Percentiles rank a stretch among this genome's conserved stretches.
These are phyloP conservation scores for Dicyrtoma fusca DNA, from an alignment of 2,888 invertebrate genomes.

Conservation along the genomic window DNA sequence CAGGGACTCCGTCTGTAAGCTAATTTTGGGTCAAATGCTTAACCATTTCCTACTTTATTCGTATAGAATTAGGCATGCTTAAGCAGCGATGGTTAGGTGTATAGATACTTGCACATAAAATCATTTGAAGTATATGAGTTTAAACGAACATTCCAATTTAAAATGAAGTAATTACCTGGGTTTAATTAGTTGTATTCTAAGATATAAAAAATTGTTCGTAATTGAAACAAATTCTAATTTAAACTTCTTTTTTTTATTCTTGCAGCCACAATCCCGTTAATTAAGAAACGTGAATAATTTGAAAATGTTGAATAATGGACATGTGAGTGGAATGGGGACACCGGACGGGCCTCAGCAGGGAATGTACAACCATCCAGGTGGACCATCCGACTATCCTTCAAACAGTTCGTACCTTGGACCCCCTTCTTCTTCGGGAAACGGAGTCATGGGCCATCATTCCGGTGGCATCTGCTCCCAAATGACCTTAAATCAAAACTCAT, in stretches of 20 bases:
- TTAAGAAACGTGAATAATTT: slow-evolving; percentile 8
- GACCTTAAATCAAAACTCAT: slow-evolving; percentile 53
- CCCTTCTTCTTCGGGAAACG: slow-evolving; percentile 45
- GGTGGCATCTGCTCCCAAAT: slow-evolving; percentile 56
- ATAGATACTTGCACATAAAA: no score
- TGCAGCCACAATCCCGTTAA: slow-evolving; percentile 12
- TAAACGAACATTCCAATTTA: no score
- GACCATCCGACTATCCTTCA: slow-evolving; percentile 31
- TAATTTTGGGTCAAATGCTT: no score
- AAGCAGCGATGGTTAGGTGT: no score
- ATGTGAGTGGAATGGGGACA: slow-evolving; percentile 51
- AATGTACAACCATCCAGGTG: slow-evolving; percentile 48
- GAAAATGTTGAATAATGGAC: slow-evolving; percentile 56
- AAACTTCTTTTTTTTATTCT: background rate
- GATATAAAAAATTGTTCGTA: no score
- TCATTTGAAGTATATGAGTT: no score
- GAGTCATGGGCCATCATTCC: slow-evolving; percentile 52
- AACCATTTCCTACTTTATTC: no score
- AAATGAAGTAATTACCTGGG: no score
- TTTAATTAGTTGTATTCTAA: no score
- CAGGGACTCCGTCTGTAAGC: no score
- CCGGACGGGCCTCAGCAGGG: slow-evolving; percentile 49
- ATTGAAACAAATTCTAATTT: no score
- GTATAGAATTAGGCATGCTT: no score
- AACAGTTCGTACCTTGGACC: slow-evolving; percentile 40